Percentiles rank a stretch among this genome's conserved stretches.
Conservation (phyloP, 2,888 invertebrate genomes). For the Taenaris catops region DNA sequence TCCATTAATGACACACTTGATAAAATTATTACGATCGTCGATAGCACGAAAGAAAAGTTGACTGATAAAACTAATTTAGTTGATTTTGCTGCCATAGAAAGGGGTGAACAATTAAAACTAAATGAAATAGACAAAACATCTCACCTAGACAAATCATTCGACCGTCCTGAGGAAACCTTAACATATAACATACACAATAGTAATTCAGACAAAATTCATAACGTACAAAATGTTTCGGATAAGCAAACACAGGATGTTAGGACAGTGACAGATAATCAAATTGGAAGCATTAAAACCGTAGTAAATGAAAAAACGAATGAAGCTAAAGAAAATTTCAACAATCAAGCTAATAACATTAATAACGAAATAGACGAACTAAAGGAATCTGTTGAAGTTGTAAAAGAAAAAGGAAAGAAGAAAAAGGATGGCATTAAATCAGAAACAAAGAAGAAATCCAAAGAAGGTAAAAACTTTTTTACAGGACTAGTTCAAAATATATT, state of each 20-base stretch:
- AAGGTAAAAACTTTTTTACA: constrained; percentile 65
- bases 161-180: constrained; percentile 35
- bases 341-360: constrained; percentile 40
- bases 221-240: constrained; percentile 22
- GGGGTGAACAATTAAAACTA: constrained; percentile 49
- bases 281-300: constrained; percentile 37
- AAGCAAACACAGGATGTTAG: constrained; percentile 34
- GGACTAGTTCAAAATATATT: constrained; percentile 67
- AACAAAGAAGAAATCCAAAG: constrained; percentile 64
- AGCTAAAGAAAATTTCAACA: constrained; percentile 41
- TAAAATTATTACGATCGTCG: constrained; percentile 51
- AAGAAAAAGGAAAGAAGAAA: constrained; percentile 43
- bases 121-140: constrained; percentile 32
- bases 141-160: constrained; percentile 45
- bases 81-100: constrained; percentile 59
- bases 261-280: constrained; percentile 44
- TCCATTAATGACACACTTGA: constrained; percentile 45
- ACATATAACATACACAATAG: no score
- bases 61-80: constrained; percentile 56
- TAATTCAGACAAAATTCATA: constrained; percentile 24
- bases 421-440: constrained; percentile 52
- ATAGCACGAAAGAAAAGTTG: constrained; percentile 48
- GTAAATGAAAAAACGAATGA: constrained; percentile 37
- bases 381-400: constrained; percentile 46
- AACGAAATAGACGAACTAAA: constrained; percentile 48